These are phyloP conservation scores for Epizoanthus rinbou DNA, from an alignment of 92 coral and sea anemone species.

Conservation along the genomic window DNA sequence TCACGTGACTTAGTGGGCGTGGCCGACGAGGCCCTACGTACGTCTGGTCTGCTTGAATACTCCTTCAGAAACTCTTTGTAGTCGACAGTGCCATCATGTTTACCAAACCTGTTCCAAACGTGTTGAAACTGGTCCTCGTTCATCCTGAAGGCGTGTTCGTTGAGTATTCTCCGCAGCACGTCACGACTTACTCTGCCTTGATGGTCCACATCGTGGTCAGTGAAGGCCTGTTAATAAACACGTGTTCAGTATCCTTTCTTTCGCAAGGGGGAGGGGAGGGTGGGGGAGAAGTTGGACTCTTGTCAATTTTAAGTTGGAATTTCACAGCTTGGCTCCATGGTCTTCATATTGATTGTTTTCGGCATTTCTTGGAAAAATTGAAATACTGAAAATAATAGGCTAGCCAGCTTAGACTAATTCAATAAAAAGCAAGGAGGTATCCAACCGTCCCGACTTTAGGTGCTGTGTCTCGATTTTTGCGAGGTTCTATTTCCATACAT, in stretches of 20 bases:
- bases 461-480: too few relatives aligned
- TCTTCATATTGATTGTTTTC: too few relatives aligned
- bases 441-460: too few relatives aligned
- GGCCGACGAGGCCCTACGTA: conserved; percentile 67
- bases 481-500: too few relatives aligned
- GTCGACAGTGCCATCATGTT: conserved; percentile 77
- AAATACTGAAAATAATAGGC: too few relatives aligned
- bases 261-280: not conserved
- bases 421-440: too few relatives aligned
- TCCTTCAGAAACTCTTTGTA: conserved; percentile 86
- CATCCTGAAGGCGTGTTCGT: conserved; percentile 89
- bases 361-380: too few relatives aligned
- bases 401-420: too few relatives aligned
- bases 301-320: too few relatives aligned
- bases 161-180: conserved; percentile 66
- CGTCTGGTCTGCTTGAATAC: conserved; percentile 71
- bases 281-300: not conserved
- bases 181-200: conserved; percentile 69
- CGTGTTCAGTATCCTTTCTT: not conserved
- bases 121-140: conserved; percentile 85
- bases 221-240: conserved; percentile 69
- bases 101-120: conserved; percentile 74
- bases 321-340: too few relatives aligned
- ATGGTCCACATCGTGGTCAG: conserved; percentile 71
- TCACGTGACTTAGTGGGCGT: conserved; percentile 80